phyloP scores from a whole-genome alignment of 2,888 invertebrate genomes.

The Gryllus longicercus region DNA sequence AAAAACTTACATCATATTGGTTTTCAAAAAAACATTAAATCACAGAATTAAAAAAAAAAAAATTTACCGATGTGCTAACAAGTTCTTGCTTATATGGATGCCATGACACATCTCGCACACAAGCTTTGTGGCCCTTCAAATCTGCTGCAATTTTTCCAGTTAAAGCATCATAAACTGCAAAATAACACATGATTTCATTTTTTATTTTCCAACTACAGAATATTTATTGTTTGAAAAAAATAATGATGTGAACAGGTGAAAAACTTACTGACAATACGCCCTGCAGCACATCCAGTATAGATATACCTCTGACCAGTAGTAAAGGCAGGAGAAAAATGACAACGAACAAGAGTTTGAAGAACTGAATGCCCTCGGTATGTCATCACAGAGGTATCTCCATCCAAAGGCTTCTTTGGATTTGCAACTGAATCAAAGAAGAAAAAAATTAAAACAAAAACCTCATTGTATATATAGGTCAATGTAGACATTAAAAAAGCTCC shows the following conservation, averaged over 20 bases:
- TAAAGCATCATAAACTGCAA: constrained; percentile 74
- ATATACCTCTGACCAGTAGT: constrained; percentile 80
- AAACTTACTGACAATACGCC: constrained; percentile 67
- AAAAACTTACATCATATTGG: background rate
- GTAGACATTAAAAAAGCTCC: no score
- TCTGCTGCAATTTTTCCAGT: constrained; percentile 67
- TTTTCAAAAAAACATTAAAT: background rate
- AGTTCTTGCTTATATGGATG: constrained; percentile 76
- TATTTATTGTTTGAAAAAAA: no score
- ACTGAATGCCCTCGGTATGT: constrained; percentile 81
- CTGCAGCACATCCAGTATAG: constrained; percentile 78
- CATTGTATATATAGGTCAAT: no score
- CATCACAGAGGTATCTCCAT: constrained; percentile 78
- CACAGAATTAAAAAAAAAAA: constrained; percentile 27
- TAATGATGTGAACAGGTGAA: background rate
- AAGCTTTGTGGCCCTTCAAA: constrained; percentile 64
- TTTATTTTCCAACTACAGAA: no score
- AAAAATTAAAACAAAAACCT: no score
- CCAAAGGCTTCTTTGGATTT: constrained; percentile 54
- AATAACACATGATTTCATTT: background rate
- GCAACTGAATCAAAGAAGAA: constrained; percentile 48
- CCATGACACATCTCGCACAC: constrained; percentile 81
- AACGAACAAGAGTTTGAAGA: constrained; percentile 74
- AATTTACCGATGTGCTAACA: constrained; percentile 69
- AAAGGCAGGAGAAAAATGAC: constrained; percentile 73